Conservation (phyloP, 2,113 vertebrate species). For the Deroptyus accipitrinus region DNA sequence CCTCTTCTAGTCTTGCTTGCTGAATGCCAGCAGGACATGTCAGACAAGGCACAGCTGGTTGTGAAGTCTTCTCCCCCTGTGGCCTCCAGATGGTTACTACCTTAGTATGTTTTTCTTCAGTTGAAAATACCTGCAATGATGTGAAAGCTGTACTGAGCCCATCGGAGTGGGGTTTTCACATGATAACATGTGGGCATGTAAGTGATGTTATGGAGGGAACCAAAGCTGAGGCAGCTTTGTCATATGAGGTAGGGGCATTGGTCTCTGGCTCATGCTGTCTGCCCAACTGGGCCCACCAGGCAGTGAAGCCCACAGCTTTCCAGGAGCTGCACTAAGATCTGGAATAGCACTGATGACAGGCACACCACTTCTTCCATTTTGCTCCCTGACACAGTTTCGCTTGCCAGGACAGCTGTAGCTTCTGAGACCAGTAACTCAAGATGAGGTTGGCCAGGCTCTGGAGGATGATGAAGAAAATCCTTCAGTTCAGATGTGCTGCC, state of each 20-base stretch:
- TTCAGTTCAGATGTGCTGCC: neutral
- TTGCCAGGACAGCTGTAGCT: neutral
- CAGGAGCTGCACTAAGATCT: neutral
- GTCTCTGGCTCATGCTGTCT: neutral
- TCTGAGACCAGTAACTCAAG: neutral
- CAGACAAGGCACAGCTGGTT: neutral
- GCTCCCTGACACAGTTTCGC: neutral
- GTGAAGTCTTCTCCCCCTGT: neutral
- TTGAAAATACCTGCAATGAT: neutral
- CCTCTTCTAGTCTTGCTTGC: neutral
- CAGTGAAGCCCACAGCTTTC: neutral
- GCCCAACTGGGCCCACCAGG: neutral
- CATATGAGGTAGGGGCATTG: neutral
- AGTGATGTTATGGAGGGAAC: neutral
- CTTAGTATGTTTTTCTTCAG: neutral
- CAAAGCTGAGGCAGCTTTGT: neutral
- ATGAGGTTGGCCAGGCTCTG: neutral
- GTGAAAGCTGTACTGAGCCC: neutral
- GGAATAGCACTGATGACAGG: rapidly evolving
- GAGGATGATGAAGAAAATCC: neutral
- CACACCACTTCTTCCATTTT: rapidly evolving
- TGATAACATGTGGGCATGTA: too few relatives aligned
- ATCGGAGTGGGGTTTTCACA: rapidly evolving
- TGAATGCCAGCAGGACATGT: rapidly evolving
- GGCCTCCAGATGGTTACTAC: rapidly evolving